These are phyloP conservation scores for Copidosoma aretas DNA, from an alignment of 2,888 invertebrate species.

Conservation along the genomic window DNA sequence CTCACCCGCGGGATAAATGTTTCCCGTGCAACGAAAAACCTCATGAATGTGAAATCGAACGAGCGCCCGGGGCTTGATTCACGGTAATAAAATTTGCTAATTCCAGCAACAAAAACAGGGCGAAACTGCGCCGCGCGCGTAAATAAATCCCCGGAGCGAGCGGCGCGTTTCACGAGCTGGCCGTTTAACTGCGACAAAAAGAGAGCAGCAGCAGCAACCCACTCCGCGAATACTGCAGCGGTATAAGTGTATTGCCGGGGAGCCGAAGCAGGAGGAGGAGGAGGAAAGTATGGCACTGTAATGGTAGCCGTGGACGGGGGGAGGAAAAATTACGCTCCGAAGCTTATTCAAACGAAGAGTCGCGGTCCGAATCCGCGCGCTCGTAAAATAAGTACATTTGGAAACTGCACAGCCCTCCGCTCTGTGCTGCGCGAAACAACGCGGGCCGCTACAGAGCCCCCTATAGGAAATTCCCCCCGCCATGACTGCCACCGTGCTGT, in stretches of 20 bases:
- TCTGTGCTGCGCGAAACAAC: background rate
- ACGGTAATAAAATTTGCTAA: constrained; percentile 7
- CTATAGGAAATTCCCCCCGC: background rate
- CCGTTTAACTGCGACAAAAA: background rate
- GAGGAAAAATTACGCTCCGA: constrained; percentile 2
- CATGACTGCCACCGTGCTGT: no score
- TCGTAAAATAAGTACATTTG: constrained; percentile 10
- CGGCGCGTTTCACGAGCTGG: background rate
- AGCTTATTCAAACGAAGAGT: constrained; percentile 23
- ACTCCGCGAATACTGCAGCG: no score
- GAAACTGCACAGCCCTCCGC: no score
- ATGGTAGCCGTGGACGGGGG: background rate
- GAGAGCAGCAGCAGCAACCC: background rate
- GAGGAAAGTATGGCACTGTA: no score
- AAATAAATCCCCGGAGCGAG: background rate
- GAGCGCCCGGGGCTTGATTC: constrained; percentile 1
- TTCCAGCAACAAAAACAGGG: background rate
- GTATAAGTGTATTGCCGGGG: no score
- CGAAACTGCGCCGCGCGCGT: background rate
- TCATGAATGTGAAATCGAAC: background rate
- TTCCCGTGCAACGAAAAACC: background rate
- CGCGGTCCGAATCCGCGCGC: constrained; percentile 10
- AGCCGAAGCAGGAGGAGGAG: no score
- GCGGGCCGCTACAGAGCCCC: background rate
- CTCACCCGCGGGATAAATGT: background rate